A percentile compares a stretch with the other conserved stretches of the same genome.
phyloP scores from a whole-genome alignment of 2,113 vertebrate genomes.

The Callorhinus ursinus region DNA sequence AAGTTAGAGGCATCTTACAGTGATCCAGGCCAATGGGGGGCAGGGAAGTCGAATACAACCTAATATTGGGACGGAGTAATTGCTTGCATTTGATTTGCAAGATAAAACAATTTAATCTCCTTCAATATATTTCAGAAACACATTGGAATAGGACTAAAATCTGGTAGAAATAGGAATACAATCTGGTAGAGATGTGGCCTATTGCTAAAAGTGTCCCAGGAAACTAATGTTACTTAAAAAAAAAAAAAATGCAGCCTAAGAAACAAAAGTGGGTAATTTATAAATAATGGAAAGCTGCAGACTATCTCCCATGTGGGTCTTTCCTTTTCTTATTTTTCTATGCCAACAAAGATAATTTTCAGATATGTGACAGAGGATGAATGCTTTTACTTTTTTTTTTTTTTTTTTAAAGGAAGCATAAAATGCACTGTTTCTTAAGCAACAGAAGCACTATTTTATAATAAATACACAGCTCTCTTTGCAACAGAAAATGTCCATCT shows the following conservation, averaged over 20 bases:
- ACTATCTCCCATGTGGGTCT: neutral
- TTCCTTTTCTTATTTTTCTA: conserved; percentile 44
- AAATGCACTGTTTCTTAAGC: conserved; percentile 13
- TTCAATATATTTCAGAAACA: neutral
- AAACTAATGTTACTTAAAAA: neutral
- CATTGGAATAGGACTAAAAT: neutral
- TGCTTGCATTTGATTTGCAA: neutral
- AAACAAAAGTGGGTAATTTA: neutral
- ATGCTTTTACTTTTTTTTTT: neutral
- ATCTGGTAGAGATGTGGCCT: neutral
- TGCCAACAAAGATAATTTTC: conserved; percentile 42
- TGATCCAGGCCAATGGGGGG: neutral
- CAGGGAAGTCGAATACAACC: neutral
- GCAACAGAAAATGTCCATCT: conserved; percentile 13
- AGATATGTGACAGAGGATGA: neutral
- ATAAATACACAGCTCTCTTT: conserved; percentile 24
- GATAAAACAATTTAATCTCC: neutral
- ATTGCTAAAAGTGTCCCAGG: neutral
- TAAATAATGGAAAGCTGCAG: neutral
- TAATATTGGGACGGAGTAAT: neutral
- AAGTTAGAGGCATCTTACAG: neutral
- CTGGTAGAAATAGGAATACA: neutral
- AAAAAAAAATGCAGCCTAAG: neutral
- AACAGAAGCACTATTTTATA: conserved; percentile 39
- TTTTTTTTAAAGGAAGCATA: conserved; percentile 8